These are phyloP conservation scores for Eugnorisma glareosa DNA, from an alignment of 2,888 invertebrate genomes.

Conservation along the genomic window DNA sequence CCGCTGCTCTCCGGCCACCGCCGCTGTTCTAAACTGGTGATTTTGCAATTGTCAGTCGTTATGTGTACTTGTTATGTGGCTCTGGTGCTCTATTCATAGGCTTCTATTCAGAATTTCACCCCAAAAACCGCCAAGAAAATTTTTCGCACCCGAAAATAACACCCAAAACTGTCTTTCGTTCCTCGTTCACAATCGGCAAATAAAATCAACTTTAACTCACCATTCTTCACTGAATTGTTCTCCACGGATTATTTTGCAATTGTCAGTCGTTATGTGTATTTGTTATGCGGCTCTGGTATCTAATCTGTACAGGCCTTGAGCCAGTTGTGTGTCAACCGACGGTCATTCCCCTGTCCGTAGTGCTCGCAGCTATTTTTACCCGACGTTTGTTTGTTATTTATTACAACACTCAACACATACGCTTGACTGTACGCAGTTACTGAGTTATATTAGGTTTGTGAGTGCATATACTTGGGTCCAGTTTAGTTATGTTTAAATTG, in stretches of 20 bases:
- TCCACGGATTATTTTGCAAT: constrained; percentile 82
- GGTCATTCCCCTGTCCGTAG: constrained; percentile 87
- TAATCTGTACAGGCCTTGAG: constrained; percentile 89
- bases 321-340: constrained; percentile 88
- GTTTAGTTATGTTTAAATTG: neutral
- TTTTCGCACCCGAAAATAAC: neutral
- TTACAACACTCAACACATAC: constrained; percentile 73
- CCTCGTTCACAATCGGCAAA: neutral
- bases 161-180: neutral
- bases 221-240: constrained; percentile 60
- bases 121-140: neutral
- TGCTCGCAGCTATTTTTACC: constrained; percentile 86
- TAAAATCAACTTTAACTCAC: constrained; percentile 26
- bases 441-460: constrained; percentile 69
- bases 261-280: constrained; percentile 79
- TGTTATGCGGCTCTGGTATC: constrained; percentile 87
- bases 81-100: constrained; percentile 86
- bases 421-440: constrained; percentile 68
- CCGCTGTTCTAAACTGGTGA: constrained; percentile 74
- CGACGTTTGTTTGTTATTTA: constrained; percentile 87
- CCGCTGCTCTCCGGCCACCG: too few relatives aligned
- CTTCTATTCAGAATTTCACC: too few relatives aligned
- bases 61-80: constrained; percentile 82
- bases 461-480: constrained; percentile 34
- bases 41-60: constrained; percentile 83